Evolutionary conservation across 2,888 invertebrate species (phyloP).

Genomic region (Alloplasta piceator): DNA sequence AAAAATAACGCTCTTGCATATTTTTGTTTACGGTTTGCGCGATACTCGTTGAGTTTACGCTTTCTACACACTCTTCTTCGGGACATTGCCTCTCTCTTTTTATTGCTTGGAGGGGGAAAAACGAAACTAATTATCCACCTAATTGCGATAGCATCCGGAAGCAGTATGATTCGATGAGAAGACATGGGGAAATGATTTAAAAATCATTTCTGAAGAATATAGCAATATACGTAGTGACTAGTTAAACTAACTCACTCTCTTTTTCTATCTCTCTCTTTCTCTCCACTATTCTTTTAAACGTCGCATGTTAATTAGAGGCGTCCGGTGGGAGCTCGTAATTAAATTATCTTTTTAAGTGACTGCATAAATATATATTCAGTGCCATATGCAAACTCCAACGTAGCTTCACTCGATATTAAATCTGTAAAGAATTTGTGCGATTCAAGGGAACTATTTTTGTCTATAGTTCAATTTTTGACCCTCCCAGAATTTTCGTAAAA

Average conservation of each 20-base stretch:
- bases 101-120: conserved; percentile 6
- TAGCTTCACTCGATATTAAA: neutral
- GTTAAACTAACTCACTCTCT: neutral
- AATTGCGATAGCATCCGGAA: conserved; percentile 45
- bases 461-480: no score
- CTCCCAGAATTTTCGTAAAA: no score
- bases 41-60: conserved; percentile 46
- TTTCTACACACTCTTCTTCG: conserved; percentile 36
- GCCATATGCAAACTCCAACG: neutral
- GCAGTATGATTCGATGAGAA: neutral
- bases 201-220: conserved; percentile 10
- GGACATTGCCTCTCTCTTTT: conserved; percentile 42
- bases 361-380: neutral
- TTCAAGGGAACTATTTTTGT: no score
- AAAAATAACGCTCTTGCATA: no score
- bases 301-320: conserved; percentile 59
- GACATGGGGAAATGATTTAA: conserved; percentile 14
- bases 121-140: conserved; percentile 34
- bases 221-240: neutral
- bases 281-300: conserved; percentile 28
- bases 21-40: neutral
- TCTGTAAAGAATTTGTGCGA: neutral
- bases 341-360: conserved; percentile 41
- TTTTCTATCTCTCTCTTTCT: no score
- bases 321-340: conserved; percentile 60